Base-by-base conservation (phyloP, 2,888 invertebrate genomes). In the Cactoblastis cactorum region DNA sequence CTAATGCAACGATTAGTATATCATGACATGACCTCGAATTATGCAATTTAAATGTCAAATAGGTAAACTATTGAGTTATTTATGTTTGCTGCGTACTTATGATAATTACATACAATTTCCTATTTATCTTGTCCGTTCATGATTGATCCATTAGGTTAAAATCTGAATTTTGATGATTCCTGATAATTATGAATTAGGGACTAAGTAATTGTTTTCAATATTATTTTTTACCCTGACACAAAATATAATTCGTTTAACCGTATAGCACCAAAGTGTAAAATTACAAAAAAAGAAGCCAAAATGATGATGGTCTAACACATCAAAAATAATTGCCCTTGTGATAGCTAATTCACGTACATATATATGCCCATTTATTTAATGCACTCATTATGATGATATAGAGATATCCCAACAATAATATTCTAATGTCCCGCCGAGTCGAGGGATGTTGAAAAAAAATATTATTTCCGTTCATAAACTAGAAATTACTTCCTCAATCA, bases 401-500 rank as follows among this genome's bases (percentile, higher is more conserved):
- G 35, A 46, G 66, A 70, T 75, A 67, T 69, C 63, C 58, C 64
- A 70, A 67, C 68, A 67, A 74, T 74, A 75, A 74, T 74, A 75
- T 65, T 74, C 74, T 84, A 83, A 85, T 83, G 77, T 70, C 76
- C 74, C 76, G 67, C 69, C 56, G 73, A 59, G 73, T 54, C 59
- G 55, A 55, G 78, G 80, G 83, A 77, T 77, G 72, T 75, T 67
- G 77, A 85, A 81, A 80, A 81, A 80, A 88, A 84, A 80, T 75
- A 77, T 76, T 80, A 83, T 88, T 84, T 89, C 89, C 89, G 87
- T 76, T 83, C 74, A 73, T 73, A 78, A 69, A 77, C 74, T 72
- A 82, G 83, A 87, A 87, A 88, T 85, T 70, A 84, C 89, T 89
- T 89, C 89, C 89, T 87, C 87, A 89, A 89, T 89, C 89, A 89